phyloP scores from a whole-genome alignment of 2,797 vertebrate species.

The Fratercula arctica region DNA sequence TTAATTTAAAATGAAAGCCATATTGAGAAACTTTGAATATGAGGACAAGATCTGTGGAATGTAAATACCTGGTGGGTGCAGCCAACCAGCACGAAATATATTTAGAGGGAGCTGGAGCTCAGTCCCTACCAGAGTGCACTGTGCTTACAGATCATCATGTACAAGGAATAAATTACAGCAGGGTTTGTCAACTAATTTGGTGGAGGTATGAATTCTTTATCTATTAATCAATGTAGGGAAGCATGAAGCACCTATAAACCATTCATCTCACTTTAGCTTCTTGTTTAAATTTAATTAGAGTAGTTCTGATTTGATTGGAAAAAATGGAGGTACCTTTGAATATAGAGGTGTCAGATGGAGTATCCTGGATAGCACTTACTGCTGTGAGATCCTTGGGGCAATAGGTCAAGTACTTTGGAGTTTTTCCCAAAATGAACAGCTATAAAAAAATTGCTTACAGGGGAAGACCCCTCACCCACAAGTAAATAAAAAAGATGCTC shows the following conservation, averaged over 20 bases:
- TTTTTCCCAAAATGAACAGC: background rate
- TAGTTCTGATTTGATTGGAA: conserved; percentile 5
- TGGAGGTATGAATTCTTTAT: conserved; percentile 43
- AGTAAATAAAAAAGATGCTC: background rate
- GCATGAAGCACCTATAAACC: conserved; percentile 42
- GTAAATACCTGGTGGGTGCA: conserved; percentile 27
- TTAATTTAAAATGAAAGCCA: background rate
- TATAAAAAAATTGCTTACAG: background rate
- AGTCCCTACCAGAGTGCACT: background rate
- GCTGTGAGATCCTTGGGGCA: background rate
- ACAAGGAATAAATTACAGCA: conserved; percentile 22
- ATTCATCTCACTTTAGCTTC: conserved; percentile 56
- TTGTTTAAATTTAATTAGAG: conserved; percentile 51
- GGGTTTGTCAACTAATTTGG: conserved; percentile 40
- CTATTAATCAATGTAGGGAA: conserved; percentile 55
- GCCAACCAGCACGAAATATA: background rate
- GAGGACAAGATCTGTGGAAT: background rate
- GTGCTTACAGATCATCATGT: background rate
- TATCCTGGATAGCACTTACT: background rate
- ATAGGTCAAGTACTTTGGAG: background rate
- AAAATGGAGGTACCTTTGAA: background rate
- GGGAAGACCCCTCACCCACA: background rate
- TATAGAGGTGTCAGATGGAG: background rate
- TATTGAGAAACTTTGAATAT: background rate
- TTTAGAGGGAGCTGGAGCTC: conserved; percentile 10